Evolutionary conservation across 2,797 vertebrate genomes (phyloP).

Genomic region (Ptychadena robeensis): DNA sequence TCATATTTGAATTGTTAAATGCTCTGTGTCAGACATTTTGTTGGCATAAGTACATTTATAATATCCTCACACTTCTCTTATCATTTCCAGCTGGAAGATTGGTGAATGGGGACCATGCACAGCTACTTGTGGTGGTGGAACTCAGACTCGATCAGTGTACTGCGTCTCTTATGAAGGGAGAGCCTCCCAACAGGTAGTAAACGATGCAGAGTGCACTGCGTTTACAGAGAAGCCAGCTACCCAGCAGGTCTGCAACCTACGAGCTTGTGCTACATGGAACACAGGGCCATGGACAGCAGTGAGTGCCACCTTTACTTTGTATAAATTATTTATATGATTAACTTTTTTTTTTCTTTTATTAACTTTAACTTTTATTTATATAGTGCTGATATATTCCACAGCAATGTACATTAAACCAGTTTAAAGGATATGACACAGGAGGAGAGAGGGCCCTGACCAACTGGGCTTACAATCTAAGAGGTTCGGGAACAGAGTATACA

Average conservation of each 20-base stretch:
- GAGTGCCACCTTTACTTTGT: constrained; percentile 66
- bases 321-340: too few relatives aligned
- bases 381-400: too few relatives aligned
- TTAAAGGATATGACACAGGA: too few relatives aligned
- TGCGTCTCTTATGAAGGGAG: constrained; percentile 79
- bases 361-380: too few relatives aligned
- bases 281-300: constrained; percentile 84
- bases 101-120: constrained; percentile 90
- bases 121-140: constrained; percentile 85
- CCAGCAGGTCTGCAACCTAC: constrained; percentile 84
- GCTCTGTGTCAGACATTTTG: not conserved
- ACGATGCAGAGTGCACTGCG: constrained; percentile 78
- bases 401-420: too few relatives aligned
- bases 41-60: not conserved
- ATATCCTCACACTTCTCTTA: not conserved
- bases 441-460: too few relatives aligned
- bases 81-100: constrained; percentile 82
- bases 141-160: constrained; percentile 86
- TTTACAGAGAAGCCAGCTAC: constrained; percentile 77
- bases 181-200: constrained; percentile 76
- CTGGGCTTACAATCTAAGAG: too few relatives aligned
- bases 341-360: too few relatives aligned
- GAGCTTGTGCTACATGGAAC: constrained; percentile 80
- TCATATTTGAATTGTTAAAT: not conserved
- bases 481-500: too few relatives aligned